A percentile compares a stretch with the other conserved stretches of the same genome.
These are phyloP conservation scores for Darevskia nairensis DNA, from an alignment of 2,797 vertebrate species.

Conservation along the genomic window DNA sequence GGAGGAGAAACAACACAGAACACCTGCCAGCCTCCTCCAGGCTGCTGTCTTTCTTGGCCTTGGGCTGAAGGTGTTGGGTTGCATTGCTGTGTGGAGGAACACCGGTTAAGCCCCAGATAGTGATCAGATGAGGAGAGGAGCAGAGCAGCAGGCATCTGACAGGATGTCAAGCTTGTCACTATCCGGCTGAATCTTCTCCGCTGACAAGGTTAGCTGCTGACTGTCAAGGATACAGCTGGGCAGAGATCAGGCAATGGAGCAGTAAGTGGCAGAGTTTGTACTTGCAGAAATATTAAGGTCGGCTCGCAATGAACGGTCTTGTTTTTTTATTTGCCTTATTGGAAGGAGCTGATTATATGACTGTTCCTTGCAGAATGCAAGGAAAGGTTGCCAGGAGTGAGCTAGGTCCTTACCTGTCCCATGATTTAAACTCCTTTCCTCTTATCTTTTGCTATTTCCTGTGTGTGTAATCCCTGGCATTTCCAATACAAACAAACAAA, in stretches of 20 bases:
- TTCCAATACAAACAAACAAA: background rate
- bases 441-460: background rate
- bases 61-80: constrained; percentile 69
- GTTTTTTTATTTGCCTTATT: background rate
- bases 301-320: too few species aligned
- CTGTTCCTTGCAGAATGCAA: background rate
- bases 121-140: constrained; percentile 74
- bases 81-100: constrained; percentile 63
- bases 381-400: background rate
- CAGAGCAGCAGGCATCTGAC: constrained; percentile 73
- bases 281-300: background rate
- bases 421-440: constrained; percentile 42
- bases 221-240: constrained; percentile 71
- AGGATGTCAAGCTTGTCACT: constrained; percentile 77
- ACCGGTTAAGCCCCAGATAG: constrained; percentile 74
- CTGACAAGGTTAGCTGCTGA: constrained; percentile 78
- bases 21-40: constrained; percentile 59
- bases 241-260: constrained; percentile 54
- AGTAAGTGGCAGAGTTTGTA: constrained; percentile 58
- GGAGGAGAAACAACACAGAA: constrained; percentile 53
- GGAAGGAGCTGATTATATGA: background rate
- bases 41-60: constrained; percentile 59
- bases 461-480: background rate
- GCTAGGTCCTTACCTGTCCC: constrained; percentile 19
- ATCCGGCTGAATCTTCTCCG: constrained; percentile 64